Conservation (phyloP, 2,797 vertebrate species). For the Delichon dasypus region DNA sequence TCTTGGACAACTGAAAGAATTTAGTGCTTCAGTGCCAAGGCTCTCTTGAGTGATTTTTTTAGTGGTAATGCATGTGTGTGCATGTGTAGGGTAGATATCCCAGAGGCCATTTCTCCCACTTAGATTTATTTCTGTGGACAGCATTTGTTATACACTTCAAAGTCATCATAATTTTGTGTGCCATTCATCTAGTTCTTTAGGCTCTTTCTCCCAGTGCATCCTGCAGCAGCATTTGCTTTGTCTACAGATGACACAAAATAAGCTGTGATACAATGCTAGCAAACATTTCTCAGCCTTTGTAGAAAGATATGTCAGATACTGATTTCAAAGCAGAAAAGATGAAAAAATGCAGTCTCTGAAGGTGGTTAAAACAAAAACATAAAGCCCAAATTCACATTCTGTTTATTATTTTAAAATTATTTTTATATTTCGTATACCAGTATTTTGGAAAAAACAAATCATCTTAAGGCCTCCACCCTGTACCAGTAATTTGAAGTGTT, state of each 20-base stretch:
- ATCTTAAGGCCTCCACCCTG: background rate
- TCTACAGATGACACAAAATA: background rate
- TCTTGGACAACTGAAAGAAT: background rate
- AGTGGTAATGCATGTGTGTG: background rate
- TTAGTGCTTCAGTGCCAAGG: background rate
- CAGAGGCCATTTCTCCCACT: background rate
- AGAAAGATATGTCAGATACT: background rate
- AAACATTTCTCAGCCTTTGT: background rate
- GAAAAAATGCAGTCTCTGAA: background rate
- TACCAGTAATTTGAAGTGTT: background rate
- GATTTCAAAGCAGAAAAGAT: background rate
- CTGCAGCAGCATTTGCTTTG: background rate
- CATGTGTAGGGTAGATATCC: background rate
- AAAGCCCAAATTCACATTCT: background rate
- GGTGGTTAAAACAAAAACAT: background rate
- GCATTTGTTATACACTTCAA: background rate
- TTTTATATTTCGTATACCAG: background rate
- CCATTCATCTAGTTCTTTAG: background rate
- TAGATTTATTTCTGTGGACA: background rate
- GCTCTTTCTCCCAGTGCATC: accelerated
- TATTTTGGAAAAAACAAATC: background rate
- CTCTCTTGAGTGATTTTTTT: background rate
- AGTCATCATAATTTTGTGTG: background rate
- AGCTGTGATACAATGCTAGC: background rate
- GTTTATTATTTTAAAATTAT: background rate